Evolutionary conservation across 2,888 invertebrate genomes (phyloP).

Genomic region (Griposia aprilina): DNA sequence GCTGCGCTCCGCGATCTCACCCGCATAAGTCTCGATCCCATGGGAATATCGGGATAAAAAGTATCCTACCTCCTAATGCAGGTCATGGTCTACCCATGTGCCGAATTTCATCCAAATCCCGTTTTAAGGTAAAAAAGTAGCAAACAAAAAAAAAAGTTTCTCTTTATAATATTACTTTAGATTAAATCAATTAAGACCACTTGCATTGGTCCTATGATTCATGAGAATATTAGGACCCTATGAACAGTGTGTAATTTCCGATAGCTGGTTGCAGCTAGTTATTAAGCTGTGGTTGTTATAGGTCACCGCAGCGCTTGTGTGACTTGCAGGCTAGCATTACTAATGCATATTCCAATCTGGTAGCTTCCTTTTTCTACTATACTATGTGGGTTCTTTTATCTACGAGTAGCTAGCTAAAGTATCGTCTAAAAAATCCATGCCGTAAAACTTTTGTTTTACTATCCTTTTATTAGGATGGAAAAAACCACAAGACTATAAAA

Average conservation of each 20-base stretch:
- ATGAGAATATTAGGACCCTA: slow-evolving; percentile 1
- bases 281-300: slow-evolving; percentile 7
- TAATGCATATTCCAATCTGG: slow-evolving; percentile 52
- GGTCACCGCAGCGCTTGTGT: slow-evolving; percentile 1
- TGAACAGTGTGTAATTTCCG: slow-evolving; percentile 5
- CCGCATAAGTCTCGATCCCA: too few relatives aligned
- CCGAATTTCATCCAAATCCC: too few relatives aligned
- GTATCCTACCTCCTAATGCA: too few relatives aligned
- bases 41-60: too few relatives aligned
- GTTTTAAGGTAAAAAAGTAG: too few relatives aligned
- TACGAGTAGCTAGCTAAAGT: background rate
- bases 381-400: slow-evolving; percentile 2
- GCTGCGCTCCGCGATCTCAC: too few relatives aligned
- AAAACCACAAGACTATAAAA: slow-evolving; percentile 3
- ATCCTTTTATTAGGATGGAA: background rate
- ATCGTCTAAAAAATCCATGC: background rate
- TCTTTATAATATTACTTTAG: too few relatives aligned
- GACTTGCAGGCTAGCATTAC: slow-evolving; percentile 33
- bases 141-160: too few relatives aligned
- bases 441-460: slow-evolving; percentile 19
- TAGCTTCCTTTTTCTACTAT: slow-evolving; percentile 1
- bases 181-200: background rate
- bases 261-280: slow-evolving; percentile 9
- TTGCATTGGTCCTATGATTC: background rate
- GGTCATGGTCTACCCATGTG: too few relatives aligned